phyloP scores from a whole-genome alignment of 2,888 invertebrate species.

The Mythimna pallens region DNA sequence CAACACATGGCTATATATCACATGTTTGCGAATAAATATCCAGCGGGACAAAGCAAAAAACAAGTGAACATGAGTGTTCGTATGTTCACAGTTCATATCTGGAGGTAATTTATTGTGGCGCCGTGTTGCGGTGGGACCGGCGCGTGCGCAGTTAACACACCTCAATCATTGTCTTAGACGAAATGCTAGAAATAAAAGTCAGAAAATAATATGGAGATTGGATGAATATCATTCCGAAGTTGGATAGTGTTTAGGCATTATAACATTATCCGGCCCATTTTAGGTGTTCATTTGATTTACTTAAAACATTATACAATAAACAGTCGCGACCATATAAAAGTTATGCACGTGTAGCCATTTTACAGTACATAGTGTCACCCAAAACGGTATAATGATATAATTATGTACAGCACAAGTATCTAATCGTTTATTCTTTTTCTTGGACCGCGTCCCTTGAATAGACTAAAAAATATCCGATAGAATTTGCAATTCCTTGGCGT shows the following conservation, averaged over 20 bases:
- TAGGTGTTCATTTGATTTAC: conserved; percentile 51
- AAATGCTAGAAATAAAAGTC: conserved; percentile 58
- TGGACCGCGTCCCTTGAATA: conserved; percentile 30
- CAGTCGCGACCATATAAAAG: conserved; percentile 32
- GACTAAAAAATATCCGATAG: conserved; percentile 69
- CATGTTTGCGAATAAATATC: conserved; percentile 64
- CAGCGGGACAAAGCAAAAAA: conserved; percentile 63
- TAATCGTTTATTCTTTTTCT: conserved; percentile 43
- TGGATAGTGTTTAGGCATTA: neutral
- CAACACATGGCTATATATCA: conserved; percentile 46
- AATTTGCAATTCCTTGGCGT: conserved; percentile 73
- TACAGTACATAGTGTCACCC: conserved; percentile 27
- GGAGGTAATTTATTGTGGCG: conserved; percentile 77
- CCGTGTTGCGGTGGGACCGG: conserved; percentile 63
- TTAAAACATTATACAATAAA: conserved; percentile 48
- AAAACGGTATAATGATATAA: conserved; percentile 58
- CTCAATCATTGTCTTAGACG: conserved; percentile 61
- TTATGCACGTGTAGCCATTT: conserved; percentile 37
- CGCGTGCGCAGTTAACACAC: conserved; percentile 64
- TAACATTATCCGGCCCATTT: conserved; percentile 34
- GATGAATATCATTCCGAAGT: neutral
- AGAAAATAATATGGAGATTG: conserved; percentile 25
- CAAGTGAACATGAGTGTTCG: conserved; percentile 66
- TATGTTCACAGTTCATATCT: conserved; percentile 74
- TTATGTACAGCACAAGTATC: conserved; percentile 40